A percentile compares a stretch with the other conserved stretches of the same genome.
phyloP scores from a whole-genome alignment of 2,888 invertebrate species.

The Seira sanloemensis region DNA sequence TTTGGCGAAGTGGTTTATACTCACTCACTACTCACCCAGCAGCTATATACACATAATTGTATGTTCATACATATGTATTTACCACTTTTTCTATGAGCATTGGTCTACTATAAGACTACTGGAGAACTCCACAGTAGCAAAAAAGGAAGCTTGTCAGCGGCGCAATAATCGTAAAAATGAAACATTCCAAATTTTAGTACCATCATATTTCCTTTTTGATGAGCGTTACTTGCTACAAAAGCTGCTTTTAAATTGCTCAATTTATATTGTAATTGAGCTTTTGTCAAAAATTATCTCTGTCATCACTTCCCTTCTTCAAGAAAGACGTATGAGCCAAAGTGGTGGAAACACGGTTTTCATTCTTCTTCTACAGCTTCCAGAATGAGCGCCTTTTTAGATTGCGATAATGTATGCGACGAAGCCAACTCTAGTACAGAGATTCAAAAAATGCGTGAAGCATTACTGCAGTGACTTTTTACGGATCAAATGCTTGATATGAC shows the following conservation, averaged over 20 bases:
- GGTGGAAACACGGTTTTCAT: background rate
- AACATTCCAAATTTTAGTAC: constrained; percentile 61
- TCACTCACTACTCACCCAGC: background rate
- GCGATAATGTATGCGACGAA: no score
- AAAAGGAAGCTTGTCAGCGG: constrained; percentile 48
- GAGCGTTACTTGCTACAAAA: constrained; percentile 54
- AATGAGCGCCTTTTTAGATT: no score
- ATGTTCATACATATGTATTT: no score
- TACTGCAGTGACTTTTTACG: no score
- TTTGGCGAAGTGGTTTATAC: background rate
- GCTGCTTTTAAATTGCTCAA: constrained; percentile 62
- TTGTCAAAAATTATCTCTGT: constrained; percentile 62
- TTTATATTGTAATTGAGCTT: constrained; percentile 61
- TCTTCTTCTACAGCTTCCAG: no score
- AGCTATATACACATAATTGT: no score
- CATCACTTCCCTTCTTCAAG: constrained; percentile 53
- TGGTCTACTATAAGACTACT: no score
- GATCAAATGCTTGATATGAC: no score
- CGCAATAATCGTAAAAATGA: constrained; percentile 61
- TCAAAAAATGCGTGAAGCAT: no score
- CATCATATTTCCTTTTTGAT: constrained; percentile 59
- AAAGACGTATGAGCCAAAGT: constrained; percentile 35
- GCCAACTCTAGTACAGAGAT: no score
- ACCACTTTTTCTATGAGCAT: background rate
- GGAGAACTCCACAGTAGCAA: background rate